Evolutionary conservation across 37 sponge, comb jelly and placozoan species (phyloP).

Genomic region (Amphimedon queenslandica): DNA sequence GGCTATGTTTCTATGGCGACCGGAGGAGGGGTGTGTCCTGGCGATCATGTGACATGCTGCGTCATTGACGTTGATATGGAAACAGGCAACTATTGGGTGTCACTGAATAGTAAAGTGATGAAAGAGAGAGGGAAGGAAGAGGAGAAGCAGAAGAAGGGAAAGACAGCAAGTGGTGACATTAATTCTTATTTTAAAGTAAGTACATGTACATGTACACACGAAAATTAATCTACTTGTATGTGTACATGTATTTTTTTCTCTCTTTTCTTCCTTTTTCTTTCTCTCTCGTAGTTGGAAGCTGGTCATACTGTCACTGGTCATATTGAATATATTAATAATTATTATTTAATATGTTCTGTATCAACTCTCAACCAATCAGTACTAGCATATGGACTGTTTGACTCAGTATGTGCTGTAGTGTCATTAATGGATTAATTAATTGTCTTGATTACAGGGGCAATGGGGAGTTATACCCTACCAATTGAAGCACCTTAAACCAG

Average conservation of each 20-base stretch:
- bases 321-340: constrained; percentile 32
- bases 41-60: neutral
- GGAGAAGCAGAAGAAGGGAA: neutral
- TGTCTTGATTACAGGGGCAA: constrained; percentile 46
- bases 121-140: neutral
- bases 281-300: neutral
- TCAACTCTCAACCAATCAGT: constrained; percentile 10
- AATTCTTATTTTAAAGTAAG: too few relatives aligned
- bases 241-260: neutral
- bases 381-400: constrained; percentile 49
- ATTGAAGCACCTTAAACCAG: constrained; percentile 26
- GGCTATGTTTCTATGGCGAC: neutral
- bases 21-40: neutral
- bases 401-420: constrained; percentile 25
- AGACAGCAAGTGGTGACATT: too few relatives aligned
- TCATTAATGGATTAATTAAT: neutral
- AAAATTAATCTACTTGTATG: neutral
- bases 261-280: neutral
- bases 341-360: constrained; percentile 28
- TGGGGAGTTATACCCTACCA: constrained; percentile 8
- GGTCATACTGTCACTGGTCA: neutral
- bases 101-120: constrained; percentile 17
- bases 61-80: constrained; percentile 22
- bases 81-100: constrained; percentile 6
- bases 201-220: neutral